Conservation (phyloP, 2,113 vertebrate species). For the Chaenogobius annularis region DNA sequence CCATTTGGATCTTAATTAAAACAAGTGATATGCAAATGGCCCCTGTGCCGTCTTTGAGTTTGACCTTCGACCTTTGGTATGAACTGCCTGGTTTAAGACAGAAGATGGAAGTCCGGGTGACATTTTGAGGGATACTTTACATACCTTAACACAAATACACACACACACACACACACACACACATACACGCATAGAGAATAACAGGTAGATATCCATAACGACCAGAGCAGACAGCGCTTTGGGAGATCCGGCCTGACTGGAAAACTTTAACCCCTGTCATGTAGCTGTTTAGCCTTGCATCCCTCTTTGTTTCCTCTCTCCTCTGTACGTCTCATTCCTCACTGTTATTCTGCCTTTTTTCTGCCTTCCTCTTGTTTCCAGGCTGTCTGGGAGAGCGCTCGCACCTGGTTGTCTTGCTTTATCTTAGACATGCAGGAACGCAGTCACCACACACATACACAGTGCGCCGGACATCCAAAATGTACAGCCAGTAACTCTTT, state of each 20-base stretch:
- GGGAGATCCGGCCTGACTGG: constrained; percentile 43
- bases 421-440: constrained; percentile 10
- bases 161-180: constrained; percentile 2
- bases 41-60: neutral
- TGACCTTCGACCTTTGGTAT: constrained; percentile 51
- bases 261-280: constrained; percentile 39
- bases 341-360: constrained; percentile 19
- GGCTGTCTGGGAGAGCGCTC: constrained; percentile 17
- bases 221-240: constrained; percentile 48
- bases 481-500: constrained; percentile 43
- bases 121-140: constrained; percentile 50
- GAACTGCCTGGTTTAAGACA: constrained; percentile 29
- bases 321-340: constrained; percentile 15
- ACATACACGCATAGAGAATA: constrained; percentile 8
- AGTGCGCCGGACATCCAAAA: constrained; percentile 32
- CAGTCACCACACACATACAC: constrained; percentile 9
- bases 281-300: constrained; percentile 34
- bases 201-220: constrained; percentile 54
- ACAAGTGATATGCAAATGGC: constrained; percentile 6
- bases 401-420: constrained; percentile 36
- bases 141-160: constrained; percentile 31
- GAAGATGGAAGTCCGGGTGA: constrained; percentile 50
- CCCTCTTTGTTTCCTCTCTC: constrained; percentile 6
- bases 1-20: constrained; percentile 8
- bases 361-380: constrained; percentile 20